These are phyloP conservation scores for Geococcyx californianus DNA, from an alignment of 2,113 vertebrate species.

Conservation along the genomic window DNA sequence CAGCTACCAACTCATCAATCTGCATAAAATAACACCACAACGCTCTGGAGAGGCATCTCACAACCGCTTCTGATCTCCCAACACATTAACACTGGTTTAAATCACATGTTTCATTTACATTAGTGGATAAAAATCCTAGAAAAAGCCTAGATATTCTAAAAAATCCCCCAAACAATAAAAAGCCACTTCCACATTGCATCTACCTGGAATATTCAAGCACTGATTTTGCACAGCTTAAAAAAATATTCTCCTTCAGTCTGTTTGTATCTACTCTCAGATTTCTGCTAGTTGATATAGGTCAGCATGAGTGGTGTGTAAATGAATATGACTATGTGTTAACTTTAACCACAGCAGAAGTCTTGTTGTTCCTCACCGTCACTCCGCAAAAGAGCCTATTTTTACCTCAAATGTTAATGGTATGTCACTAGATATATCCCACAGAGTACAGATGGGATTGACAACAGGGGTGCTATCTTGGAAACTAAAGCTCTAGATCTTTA, in stretches of 20 bases:
- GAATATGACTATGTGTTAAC: not conserved
- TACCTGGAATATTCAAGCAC: not conserved
- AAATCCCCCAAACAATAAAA: not conserved
- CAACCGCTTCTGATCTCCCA: not conserved
- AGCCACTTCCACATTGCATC: not conserved
- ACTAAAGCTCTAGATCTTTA: not conserved
- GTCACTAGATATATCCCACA: constrained; percentile 28
- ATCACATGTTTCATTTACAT: not conserved
- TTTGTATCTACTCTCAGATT: not conserved
- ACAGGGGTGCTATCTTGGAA: constrained; percentile 20
- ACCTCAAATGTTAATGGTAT: constrained; percentile 7
- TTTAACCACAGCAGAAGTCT: not conserved
- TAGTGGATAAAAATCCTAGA: not conserved
- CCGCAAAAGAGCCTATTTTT: constrained; percentile 40
- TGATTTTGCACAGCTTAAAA: not conserved
- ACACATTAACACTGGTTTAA: not conserved
- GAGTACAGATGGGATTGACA: constrained; percentile 49
- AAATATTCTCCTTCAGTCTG: not conserved
- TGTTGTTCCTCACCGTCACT: not conserved
- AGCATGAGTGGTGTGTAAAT: not conserved
- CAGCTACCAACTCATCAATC: not conserved
- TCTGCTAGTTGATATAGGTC: not conserved
- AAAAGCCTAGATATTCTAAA: not conserved
- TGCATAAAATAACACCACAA: not conserved
- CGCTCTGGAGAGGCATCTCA: not conserved